Percentiles rank a stretch among this genome's conserved stretches.
phyloP scores from a whole-genome alignment of 2,113 vertebrate genomes.

The Calidris pugnax region DNA sequence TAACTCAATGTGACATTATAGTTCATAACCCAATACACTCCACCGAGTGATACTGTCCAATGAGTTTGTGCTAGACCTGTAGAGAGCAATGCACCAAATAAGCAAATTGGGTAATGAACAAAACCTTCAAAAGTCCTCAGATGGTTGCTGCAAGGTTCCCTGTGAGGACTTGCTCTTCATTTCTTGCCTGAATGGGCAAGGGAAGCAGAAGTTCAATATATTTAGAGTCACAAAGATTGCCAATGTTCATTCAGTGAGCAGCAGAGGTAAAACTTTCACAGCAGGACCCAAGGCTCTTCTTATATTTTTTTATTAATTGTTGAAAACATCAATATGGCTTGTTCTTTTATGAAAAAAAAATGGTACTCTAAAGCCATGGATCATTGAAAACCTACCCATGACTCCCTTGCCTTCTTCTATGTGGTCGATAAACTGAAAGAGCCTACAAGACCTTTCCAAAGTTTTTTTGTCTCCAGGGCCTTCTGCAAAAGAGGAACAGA shows the following conservation, averaged over 20 bases:
- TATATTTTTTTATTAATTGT: not conserved
- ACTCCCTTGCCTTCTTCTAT: not conserved
- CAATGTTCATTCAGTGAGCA: not conserved
- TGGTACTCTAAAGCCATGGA: not conserved
- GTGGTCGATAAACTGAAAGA: not conserved
- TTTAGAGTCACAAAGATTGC: not conserved
- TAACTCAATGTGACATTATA: constrained; percentile 52
- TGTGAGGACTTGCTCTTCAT: not conserved
- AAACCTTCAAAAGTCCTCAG: constrained; percentile 45
- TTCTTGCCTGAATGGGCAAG: not conserved
- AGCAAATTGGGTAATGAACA: not conserved
- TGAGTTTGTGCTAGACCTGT: not conserved
- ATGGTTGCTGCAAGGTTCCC: not conserved
- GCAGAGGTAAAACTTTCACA: not conserved
- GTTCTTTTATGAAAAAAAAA: not conserved
- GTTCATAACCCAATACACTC: constrained; percentile 30
- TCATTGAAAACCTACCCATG: not conserved
- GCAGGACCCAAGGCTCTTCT: not conserved
- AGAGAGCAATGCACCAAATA: not conserved
- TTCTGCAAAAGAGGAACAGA: not conserved
- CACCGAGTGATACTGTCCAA: not conserved
- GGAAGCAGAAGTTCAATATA: not conserved
- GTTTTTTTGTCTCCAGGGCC: not conserved
- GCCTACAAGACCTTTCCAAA: not conserved
- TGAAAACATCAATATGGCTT: not conserved